A percentile compares a stretch with the other conserved stretches of the same genome.
phyloP scores from a whole-genome alignment of 2,113 vertebrate genomes.

The Petromus typicus region DNA sequence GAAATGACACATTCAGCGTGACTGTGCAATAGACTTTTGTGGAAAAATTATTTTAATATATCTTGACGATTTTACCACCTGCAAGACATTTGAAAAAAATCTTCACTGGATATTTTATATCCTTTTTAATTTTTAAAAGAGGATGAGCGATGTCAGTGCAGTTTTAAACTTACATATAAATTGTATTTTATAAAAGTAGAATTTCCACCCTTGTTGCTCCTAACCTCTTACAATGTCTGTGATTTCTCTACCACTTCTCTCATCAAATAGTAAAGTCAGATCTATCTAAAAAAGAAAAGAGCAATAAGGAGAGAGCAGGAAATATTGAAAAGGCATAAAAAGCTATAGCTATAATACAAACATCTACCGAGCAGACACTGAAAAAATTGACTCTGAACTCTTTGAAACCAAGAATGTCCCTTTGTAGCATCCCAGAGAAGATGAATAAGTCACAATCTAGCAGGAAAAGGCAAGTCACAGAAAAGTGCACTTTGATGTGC shows the following conservation, averaged over 20 bases:
- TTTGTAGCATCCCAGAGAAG: neutral
- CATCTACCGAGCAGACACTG: neutral
- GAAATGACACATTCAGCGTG: slow-evolving; percentile 46
- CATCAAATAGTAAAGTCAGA: neutral
- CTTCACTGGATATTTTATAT: neutral
- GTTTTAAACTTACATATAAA: slow-evolving; percentile 12
- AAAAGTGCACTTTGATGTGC: neutral
- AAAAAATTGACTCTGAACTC: neutral
- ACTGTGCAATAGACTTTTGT: neutral
- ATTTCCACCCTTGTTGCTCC: slow-evolving; percentile 1
- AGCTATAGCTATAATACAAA: slow-evolving; percentile 24
- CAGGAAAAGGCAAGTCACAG: slow-evolving; percentile 16
- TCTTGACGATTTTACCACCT: neutral
- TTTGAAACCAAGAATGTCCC: neutral
- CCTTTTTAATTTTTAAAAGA: neutral
- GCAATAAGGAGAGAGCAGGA: neutral
- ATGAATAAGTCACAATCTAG: neutral
- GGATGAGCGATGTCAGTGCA: neutral
- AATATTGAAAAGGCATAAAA: slow-evolving; percentile 6
- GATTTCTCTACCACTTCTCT: neutral
- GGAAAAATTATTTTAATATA: neutral
- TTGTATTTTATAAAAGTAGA: neutral
- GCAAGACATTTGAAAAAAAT: neutral
- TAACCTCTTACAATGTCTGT: neutral
- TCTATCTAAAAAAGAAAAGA: neutral